These are phyloP conservation scores for Apodemia duryi DNA, from an alignment of 2,888 invertebrate genomes.

Conservation along the genomic window DNA sequence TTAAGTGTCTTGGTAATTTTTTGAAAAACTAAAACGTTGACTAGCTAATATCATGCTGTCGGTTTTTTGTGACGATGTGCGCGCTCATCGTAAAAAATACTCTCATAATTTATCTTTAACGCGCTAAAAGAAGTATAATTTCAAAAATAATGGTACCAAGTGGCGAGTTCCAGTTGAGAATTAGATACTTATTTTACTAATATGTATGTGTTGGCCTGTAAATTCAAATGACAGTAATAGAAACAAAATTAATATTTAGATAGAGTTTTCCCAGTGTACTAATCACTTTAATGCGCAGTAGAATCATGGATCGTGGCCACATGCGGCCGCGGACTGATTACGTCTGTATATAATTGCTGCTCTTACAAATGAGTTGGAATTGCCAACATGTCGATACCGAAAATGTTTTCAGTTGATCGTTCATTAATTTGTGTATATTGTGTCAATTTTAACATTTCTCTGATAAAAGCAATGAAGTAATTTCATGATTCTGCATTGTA, in stretches of 20 bases:
- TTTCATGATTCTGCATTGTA: slow-evolving; percentile 15
- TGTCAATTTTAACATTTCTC: slow-evolving; percentile 58
- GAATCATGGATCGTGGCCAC: slow-evolving; percentile 42
- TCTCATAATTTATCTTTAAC: too few relatives aligned
- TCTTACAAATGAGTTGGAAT: slow-evolving; percentile 67
- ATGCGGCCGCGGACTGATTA: slow-evolving; percentile 58
- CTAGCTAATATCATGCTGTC: too few relatives aligned
- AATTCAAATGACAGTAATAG: slow-evolving; percentile 10
- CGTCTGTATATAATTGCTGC: slow-evolving; percentile 66
- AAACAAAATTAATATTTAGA: slow-evolving; percentile 13
- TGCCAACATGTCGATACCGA: slow-evolving; percentile 53
- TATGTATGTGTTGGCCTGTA: background rate
- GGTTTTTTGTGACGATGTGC: too few relatives aligned
- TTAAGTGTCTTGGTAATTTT: too few relatives aligned
- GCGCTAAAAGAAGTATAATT: too few relatives aligned
- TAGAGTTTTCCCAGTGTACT: slow-evolving; percentile 28
- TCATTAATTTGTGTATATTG: slow-evolving; percentile 75
- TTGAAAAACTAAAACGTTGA: too few relatives aligned
- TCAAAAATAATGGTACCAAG: too few relatives aligned
- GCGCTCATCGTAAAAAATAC: too few relatives aligned
- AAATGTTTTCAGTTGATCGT: slow-evolving; percentile 64
- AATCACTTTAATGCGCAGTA: slow-evolving; percentile 42
- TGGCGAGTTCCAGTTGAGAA: too few relatives aligned
- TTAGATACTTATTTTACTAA: background rate
- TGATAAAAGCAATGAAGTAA: slow-evolving; percentile 42